These are phyloP conservation scores for Taurulus bubalis DNA, from an alignment of 2,113 vertebrate genomes.

Conservation along the genomic window DNA sequence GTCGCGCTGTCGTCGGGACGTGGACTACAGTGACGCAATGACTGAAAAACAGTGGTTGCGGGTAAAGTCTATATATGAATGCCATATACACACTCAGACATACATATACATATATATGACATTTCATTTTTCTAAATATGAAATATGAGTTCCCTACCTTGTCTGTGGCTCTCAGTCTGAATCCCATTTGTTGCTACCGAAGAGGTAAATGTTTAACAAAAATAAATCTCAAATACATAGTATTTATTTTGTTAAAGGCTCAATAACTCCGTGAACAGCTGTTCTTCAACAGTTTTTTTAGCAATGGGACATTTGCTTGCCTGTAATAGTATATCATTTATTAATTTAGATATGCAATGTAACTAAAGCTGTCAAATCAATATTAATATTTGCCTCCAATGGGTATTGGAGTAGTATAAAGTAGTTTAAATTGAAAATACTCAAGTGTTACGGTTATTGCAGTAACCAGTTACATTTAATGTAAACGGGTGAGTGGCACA, in stretches of 20 bases:
- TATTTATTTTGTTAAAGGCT: too few species aligned
- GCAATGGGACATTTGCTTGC: too few species aligned
- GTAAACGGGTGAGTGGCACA: too few species aligned
- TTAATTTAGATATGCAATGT: not conserved
- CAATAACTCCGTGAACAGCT: too few species aligned
- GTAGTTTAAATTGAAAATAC: too few species aligned
- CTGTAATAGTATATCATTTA: not conserved
- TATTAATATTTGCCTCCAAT: not conserved
- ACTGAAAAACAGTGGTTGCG: slow-evolving; percentile 97
- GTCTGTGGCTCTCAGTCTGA: not conserved
- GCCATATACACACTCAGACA: too few species aligned
- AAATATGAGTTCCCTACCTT: not conserved
- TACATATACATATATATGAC: not conserved
- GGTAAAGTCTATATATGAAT: slow-evolving; percentile 54
- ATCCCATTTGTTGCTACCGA: too few species aligned
- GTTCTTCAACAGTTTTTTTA: too few species aligned
- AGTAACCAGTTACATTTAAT: too few species aligned
- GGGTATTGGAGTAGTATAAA: not conserved
- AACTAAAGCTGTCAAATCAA: not conserved
- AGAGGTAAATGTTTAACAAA: not conserved
- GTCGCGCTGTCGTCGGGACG: slow-evolving; percentile 94
- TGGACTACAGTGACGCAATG: slow-evolving; percentile 96
- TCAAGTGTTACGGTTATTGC: too few species aligned
- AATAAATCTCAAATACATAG: not conserved
- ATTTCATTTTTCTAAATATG: not conserved